A percentile compares a stretch with the other conserved stretches of the same genome.
These are phyloP conservation scores for Aplochiton taeniatus DNA, from an alignment of 2,797 vertebrate genomes.

Conservation along the genomic window DNA sequence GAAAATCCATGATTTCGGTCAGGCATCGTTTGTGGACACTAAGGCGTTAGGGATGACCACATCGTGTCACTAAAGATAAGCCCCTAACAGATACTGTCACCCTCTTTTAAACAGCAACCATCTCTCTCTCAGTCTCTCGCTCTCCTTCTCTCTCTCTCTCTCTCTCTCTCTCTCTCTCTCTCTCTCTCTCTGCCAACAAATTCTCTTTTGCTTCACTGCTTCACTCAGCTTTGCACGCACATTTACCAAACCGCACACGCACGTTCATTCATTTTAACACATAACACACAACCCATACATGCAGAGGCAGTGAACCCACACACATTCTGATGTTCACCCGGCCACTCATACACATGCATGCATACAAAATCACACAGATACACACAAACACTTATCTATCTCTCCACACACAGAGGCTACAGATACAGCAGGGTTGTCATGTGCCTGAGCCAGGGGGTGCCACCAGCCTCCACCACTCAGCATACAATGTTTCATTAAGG, in stretches of 20 bases:
- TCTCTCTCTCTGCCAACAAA: not conserved
- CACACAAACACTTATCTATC: slow-evolving; percentile 43
- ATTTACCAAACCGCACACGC: slow-evolving; percentile 9
- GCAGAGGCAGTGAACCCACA: slow-evolving; percentile 51
- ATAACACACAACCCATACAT: slow-evolving; percentile 29
- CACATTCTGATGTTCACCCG: slow-evolving; percentile 55
- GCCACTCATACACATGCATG: not conserved
- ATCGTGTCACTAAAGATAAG: slow-evolving; percentile 49
- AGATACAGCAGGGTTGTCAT: slow-evolving; percentile 53
- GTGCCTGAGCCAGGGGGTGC: slow-evolving; percentile 63
- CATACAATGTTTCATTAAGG: slow-evolving; percentile 37
- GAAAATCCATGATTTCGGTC: slow-evolving; percentile 45
- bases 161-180: not conserved
- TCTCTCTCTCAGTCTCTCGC: not conserved
- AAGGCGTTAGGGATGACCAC: slow-evolving; percentile 22
- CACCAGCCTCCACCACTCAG: slow-evolving; percentile 56
- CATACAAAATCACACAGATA: slow-evolving; percentile 26
- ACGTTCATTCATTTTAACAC: slow-evolving; percentile 8
- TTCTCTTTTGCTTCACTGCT: not conserved
- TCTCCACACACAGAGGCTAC: slow-evolving; percentile 46
- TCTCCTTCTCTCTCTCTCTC: not conserved
- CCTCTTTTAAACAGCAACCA: slow-evolving; percentile 6
- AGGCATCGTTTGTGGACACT: slow-evolving; percentile 39
- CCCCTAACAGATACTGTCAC: not conserved
- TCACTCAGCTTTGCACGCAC: slow-evolving; percentile 1